Base-by-base conservation (phyloP, 64 coral and sea anemone species). In the Orbicella faveolata region DNA sequence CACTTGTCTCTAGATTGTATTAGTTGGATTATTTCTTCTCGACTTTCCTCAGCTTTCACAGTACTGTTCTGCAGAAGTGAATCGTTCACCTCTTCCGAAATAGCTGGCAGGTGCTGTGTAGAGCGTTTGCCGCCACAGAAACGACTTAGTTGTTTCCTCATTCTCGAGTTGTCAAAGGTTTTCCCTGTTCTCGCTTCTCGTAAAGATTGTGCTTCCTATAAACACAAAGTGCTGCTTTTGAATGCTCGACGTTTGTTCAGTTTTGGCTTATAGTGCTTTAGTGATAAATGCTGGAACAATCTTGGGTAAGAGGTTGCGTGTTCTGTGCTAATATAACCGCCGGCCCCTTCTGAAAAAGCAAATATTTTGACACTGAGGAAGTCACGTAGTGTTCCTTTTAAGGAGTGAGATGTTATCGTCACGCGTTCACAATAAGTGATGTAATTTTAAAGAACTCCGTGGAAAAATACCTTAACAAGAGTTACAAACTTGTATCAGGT, bases 371-470 rank as follows among this genome's bases (percentile, higher is more conserved):
- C 8, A 48, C 10, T 30, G 23, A 4, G 23, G 30, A 52, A 48
- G 82, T 85, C 82, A 85, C 82, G 82, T 85, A 41, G 54, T 20
- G 54, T 64, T 18, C 63, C 11, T 16, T 66, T 6, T 67, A 63
- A 81, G 4, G 65, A 14, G 2, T 25, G 18, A 59, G 44, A 63
- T 83, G 1, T 62, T 21, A 67, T 48, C 52, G 37, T 73, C 82
- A 52, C 82, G 82, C 36, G 8, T 4, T 41, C 13, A n/a, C 21
- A 72, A 73, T 53, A 84, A 72, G 44, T 26, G 16, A 52, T 19
- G 23, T 33, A 16, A 26, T 59, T 25, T 61, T 33, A 61, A 26
- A 61, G n/a, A 54, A 59, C 18, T 20, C 20, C 44, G 15, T 62
- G 53, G 26, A 57, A 81, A 81, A 81, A 78, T n/a, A 23, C 34